phyloP scores from a whole-genome alignment of 2,888 invertebrate genomes.

The Erebia palarica region DNA sequence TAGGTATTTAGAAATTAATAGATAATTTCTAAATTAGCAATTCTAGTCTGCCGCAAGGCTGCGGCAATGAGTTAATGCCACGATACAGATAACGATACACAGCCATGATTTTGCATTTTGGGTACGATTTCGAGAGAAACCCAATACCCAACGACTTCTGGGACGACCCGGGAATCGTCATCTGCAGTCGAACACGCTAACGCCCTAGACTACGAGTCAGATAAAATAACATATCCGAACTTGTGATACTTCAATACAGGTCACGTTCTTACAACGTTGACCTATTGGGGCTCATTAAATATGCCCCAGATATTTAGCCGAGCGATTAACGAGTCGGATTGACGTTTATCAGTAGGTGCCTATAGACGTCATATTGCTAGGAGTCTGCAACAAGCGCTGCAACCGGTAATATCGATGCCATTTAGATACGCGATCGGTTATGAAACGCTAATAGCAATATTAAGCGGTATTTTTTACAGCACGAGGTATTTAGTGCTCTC shows the following conservation, averaged over 20 bases:
- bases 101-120: no score
- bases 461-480: background rate
- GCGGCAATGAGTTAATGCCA: no score
- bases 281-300: conserved; percentile 36
- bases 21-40: no score
- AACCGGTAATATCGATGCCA: conserved; percentile 15
- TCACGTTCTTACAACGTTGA: conserved; percentile 4
- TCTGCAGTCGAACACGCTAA: background rate
- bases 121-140: no score
- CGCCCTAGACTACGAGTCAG: background rate
- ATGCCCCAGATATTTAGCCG: conserved; percentile 51
- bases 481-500: no score
- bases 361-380: conserved; percentile 48
- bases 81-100: no score
- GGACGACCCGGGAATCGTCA: no score
- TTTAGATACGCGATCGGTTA: conserved; percentile 13
- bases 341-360: conserved; percentile 43
- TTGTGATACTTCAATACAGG: background rate
- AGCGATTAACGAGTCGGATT: conserved; percentile 48
- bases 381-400: conserved; percentile 20
- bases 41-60: no score
- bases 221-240: background rate
- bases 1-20: no score
- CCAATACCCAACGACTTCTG: no score
- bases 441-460: conserved; percentile 6